Percentiles rank a stretch among this genome's conserved stretches.
Conservation (phyloP, 2,888 invertebrate species). For the Pecten maximus region DNA sequence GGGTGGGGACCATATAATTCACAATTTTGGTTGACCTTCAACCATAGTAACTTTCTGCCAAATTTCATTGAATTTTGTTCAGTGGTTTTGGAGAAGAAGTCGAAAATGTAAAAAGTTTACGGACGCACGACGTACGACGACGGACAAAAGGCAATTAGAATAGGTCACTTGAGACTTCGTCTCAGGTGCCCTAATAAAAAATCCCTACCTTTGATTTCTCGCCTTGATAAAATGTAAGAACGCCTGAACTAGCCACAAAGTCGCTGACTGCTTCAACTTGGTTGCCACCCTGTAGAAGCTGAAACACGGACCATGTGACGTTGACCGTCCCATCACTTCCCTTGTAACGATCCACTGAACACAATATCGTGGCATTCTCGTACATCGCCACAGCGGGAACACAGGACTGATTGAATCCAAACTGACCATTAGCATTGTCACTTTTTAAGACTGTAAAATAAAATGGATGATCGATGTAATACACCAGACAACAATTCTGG, state of each 20-base stretch:
- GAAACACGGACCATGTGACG: slow-evolving; percentile 74
- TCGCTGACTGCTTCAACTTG: slow-evolving; percentile 63
- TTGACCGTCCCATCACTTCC: slow-evolving; percentile 78
- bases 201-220: slow-evolving; percentile 71
- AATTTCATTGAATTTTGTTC: too few relatives aligned
- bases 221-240: slow-evolving; percentile 75
- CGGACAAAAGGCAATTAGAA: too few relatives aligned
- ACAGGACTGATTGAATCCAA: slow-evolving; percentile 76
- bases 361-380: slow-evolving; percentile 69
- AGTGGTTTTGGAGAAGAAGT: too few relatives aligned
- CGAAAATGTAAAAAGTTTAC: too few relatives aligned
- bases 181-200: neutral
- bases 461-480: too few relatives aligned
- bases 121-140: too few relatives aligned
- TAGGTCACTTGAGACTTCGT: too few relatives aligned
- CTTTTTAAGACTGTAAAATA: slow-evolving; percentile 79
- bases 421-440: slow-evolving; percentile 82
- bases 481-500: too few relatives aligned
- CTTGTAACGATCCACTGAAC: slow-evolving; percentile 72
- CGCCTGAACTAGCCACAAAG: slow-evolving; percentile 74
- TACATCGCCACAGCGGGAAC: slow-evolving; percentile 60
- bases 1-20: too few relatives aligned
- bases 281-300: slow-evolving; percentile 56
- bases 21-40: too few relatives aligned
- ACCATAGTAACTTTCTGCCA: too few relatives aligned